Conservation (phyloP, 2,797 vertebrate species). For the Acanthurus leucopareius region DNA sequence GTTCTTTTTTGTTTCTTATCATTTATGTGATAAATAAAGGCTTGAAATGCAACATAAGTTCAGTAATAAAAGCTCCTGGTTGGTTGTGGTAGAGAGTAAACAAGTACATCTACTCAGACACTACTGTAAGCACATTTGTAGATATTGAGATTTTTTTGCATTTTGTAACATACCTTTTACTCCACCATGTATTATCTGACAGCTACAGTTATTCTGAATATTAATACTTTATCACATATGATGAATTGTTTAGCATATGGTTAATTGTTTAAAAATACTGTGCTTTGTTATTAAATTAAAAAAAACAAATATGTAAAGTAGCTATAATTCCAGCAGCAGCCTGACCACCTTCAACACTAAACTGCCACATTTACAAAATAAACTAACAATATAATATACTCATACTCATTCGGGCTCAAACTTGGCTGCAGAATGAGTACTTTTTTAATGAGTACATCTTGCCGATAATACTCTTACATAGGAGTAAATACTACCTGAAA, state of each 20-base stretch:
- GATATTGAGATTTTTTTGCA: no score
- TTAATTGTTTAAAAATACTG: not conserved
- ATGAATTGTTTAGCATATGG: no score
- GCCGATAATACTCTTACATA: not conserved
- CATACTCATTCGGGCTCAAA: not conserved
- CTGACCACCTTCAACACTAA: not conserved
- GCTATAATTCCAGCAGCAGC: not conserved
- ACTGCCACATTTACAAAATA: not conserved
- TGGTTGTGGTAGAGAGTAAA: no score
- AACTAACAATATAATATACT: not conserved
- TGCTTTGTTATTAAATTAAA: not conserved
- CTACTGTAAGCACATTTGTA: no score
- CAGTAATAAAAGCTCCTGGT: no score
- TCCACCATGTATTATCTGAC: no score
- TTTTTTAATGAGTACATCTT: not conserved
- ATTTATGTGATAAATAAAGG: not conserved
- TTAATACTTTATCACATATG: no score
- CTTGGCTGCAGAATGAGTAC: not conserved
- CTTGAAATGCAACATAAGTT: no score
- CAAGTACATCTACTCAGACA: no score
- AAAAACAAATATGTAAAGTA: not conserved
- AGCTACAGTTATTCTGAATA: no score
- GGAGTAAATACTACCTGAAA: no score
- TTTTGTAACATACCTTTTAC: no score
- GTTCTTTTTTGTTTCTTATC: not conserved